A percentile compares a stretch with the other conserved stretches of the same genome.
Evolutionary conservation across 2,888 invertebrate genomes (phyloP).

Genomic region (Carterocephalus palaemon): DNA sequence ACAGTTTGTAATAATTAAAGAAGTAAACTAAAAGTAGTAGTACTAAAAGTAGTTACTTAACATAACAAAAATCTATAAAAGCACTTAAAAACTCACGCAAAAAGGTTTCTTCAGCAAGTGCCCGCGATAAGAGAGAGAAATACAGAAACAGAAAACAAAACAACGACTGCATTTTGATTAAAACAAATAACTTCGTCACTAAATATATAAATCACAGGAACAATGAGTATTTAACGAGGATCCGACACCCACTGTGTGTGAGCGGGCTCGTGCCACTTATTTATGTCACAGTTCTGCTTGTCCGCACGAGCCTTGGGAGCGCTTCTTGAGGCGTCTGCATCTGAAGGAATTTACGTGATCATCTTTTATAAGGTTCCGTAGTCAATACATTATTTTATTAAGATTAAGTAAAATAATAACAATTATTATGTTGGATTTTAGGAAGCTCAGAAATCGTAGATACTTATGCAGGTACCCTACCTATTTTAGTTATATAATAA

Average conservation of each 20-base stretch:
- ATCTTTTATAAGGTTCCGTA: too few species aligned
- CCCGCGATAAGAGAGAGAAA: slow-evolving; percentile 37
- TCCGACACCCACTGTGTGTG: slow-evolving; percentile 51
- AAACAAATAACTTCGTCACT: slow-evolving; percentile 26
- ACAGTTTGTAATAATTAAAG: too few species aligned
- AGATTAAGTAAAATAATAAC: too few species aligned
- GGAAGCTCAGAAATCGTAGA: too few species aligned
- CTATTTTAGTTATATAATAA: too few species aligned
- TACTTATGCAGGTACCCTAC: too few species aligned
- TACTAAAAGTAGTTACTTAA: too few species aligned
- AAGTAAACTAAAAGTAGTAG: too few species aligned
- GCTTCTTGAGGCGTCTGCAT: neutral
- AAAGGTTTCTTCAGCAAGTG: slow-evolving; percentile 39
- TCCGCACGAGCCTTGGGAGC: slow-evolving; percentile 16
- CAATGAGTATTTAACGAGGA: slow-evolving; percentile 44
- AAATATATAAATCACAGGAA: slow-evolving; percentile 21
- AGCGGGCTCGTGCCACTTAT: slow-evolving; percentile 44
- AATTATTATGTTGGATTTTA: too few species aligned
- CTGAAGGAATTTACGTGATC: too few species aligned
- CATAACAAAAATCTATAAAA: neutral
- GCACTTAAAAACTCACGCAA: slow-evolving; percentile 51
- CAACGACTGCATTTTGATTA: slow-evolving; percentile 43
- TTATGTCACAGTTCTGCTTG: slow-evolving; percentile 41
- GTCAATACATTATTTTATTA: too few species aligned
- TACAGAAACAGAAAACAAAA: slow-evolving; percentile 46